phyloP scores from a whole-genome alignment of 2,797 vertebrate genomes.

The Rhynchonycteris naso region DNA sequence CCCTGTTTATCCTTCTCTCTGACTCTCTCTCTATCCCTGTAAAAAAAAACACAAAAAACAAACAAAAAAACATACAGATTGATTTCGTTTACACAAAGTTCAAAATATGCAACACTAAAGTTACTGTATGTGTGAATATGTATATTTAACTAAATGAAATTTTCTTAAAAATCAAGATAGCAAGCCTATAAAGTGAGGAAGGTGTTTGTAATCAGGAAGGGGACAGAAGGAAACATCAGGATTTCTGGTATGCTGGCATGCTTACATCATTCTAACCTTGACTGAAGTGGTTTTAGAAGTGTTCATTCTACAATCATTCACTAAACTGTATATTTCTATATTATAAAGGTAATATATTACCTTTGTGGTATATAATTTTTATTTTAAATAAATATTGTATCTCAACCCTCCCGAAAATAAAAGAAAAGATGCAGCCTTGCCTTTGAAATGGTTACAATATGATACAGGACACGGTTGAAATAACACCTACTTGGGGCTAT shows the following conservation, averaged over 20 bases:
- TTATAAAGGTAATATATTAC: not conserved
- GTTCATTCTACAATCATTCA: not conserved
- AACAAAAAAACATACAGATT: not conserved
- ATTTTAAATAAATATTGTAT: constrained; percentile 27
- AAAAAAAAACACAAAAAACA: too few species aligned
- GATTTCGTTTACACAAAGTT: not conserved
- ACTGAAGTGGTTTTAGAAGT: not conserved
- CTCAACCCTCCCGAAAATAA: not conserved
- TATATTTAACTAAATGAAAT: not conserved
- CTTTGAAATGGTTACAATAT: not conserved
- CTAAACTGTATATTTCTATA: not conserved
- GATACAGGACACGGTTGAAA: not conserved
- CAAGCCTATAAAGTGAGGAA: not conserved
- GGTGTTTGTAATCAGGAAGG: not conserved
- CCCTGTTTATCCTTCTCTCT: too few species aligned
- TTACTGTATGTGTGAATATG: not conserved
- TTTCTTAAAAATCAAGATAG: not conserved
- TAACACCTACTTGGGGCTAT: not conserved
- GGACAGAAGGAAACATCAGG: not conserved
- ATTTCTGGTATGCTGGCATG: not conserved
- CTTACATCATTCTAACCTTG: too few species aligned
- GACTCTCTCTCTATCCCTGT: too few species aligned
- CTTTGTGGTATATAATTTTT: not conserved
- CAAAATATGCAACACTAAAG: not conserved
- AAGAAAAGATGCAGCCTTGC: not conserved